Evolutionary conservation across 2,113 vertebrate genomes (phyloP).

Genomic region (Delphinus delphis): DNA sequence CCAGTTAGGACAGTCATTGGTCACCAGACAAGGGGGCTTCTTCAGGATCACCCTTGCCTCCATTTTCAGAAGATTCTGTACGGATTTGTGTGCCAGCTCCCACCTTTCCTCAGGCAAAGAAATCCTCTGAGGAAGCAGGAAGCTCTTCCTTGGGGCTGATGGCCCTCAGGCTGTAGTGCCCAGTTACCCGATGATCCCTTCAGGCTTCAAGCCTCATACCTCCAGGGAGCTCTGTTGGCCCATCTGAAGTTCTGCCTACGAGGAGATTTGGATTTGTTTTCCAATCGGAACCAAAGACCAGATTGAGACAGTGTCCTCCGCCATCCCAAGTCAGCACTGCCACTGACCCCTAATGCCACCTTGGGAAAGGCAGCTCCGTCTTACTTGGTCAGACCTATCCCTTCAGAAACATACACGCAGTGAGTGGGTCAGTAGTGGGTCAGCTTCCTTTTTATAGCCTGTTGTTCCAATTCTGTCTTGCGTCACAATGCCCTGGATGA

Average conservation of each 20-base stretch:
- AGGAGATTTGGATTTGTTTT: constrained; percentile 66
- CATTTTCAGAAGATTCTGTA: constrained; percentile 53
- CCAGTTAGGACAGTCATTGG: background rate
- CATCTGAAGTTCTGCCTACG: constrained; percentile 65
- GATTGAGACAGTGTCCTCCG: constrained; percentile 15
- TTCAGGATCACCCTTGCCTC: constrained; percentile 41
- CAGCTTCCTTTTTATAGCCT: constrained; percentile 28
- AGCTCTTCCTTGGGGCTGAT: constrained; percentile 12
- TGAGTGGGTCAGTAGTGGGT: background rate
- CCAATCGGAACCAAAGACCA: constrained; percentile 40
- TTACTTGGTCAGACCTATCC: constrained; percentile 46
- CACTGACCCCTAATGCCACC: constrained; percentile 39
- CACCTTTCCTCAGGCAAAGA: constrained; percentile 41
- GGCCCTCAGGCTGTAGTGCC: constrained; percentile 35
- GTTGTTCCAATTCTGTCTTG: constrained; percentile 64
- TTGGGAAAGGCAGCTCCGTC: constrained; percentile 57
- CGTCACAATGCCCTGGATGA: constrained; percentile 66
- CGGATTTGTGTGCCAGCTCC: constrained; percentile 7
- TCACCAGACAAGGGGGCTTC: background rate
- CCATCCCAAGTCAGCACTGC: constrained; percentile 47
- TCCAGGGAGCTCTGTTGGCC: constrained; percentile 64
- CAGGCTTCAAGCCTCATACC: constrained; percentile 65
- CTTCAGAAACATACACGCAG: constrained; percentile 41
- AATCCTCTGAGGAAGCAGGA: constrained; percentile 7
- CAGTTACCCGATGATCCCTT: constrained; percentile 60